These are phyloP conservation scores for Machimus rusticus DNA, from an alignment of 2,888 invertebrate genomes.

Conservation along the genomic window DNA sequence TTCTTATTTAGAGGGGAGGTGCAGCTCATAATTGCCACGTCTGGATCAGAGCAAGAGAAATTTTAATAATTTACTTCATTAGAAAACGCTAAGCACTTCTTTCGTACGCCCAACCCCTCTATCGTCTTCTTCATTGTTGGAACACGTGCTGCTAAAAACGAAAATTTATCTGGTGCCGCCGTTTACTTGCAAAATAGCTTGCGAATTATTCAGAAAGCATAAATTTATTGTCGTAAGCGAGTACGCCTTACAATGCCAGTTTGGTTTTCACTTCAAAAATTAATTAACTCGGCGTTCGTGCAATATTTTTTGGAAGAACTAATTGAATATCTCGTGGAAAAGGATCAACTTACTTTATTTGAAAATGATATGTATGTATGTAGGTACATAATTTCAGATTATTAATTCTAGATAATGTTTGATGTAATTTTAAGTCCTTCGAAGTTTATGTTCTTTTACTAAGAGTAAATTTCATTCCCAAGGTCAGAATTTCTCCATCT, in stretches of 20 bases:
- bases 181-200: neutral
- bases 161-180: neutral
- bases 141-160: neutral
- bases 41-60: neutral
- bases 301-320: neutral
- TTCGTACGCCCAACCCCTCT: neutral
- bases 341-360: neutral
- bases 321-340: neutral
- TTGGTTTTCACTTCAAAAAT: neutral
- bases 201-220: neutral
- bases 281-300: neutral
- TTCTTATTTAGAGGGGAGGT: neutral
- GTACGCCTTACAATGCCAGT: neutral
- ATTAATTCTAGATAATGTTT: too few species aligned
- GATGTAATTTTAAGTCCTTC: neutral
- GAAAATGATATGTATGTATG: neutral
- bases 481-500: neutral
- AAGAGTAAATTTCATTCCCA: neutral
- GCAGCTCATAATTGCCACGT: neutral
- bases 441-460: neutral
- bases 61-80: neutral
- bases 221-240: neutral
- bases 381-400: too few species aligned
- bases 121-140: neutral
- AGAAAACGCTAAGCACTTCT: neutral